Percentiles rank a stretch among this genome's conserved stretches.
Evolutionary conservation across 2,113 vertebrate species (phyloP).

Genomic region (Arizona elegans): DNA sequence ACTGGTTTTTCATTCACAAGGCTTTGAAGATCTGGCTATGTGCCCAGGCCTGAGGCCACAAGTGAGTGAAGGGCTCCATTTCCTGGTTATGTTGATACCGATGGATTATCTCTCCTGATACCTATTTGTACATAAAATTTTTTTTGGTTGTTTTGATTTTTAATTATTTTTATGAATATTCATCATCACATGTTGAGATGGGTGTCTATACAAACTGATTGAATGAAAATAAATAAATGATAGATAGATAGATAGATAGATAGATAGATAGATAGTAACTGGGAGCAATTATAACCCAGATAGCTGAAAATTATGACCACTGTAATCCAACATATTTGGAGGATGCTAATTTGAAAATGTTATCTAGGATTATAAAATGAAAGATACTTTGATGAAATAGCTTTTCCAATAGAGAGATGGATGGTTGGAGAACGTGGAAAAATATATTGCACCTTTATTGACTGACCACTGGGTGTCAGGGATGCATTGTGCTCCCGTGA

Average conservation of each 20-base stretch:
- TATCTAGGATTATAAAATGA: constrained; percentile 2
- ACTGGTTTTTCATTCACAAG: background rate
- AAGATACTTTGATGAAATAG: background rate
- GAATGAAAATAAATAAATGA: background rate
- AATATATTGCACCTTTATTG: constrained; percentile 2
- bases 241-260: too few species aligned
- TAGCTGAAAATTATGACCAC: background rate
- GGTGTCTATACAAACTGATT: background rate
- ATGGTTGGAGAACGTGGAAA: accelerated
- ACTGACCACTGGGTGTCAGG: constrained; percentile 42
- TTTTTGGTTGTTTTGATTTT: background rate
- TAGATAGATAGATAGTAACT: background rate
- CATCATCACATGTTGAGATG: background rate
- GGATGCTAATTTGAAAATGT: background rate
- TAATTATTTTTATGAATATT: background rate
- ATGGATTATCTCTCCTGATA: background rate
- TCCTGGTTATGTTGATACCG: background rate
- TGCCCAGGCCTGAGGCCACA: background rate
- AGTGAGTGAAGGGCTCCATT: background rate
- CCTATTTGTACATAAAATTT: background rate
- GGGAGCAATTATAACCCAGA: background rate
- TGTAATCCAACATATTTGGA: background rate
- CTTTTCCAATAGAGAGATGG: background rate
- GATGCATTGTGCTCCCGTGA: background rate
- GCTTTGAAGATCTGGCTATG: background rate